Evolutionary conservation across 1,140 invertebrate species (phyloP).

Genomic region (Formica exsecta): DNA sequence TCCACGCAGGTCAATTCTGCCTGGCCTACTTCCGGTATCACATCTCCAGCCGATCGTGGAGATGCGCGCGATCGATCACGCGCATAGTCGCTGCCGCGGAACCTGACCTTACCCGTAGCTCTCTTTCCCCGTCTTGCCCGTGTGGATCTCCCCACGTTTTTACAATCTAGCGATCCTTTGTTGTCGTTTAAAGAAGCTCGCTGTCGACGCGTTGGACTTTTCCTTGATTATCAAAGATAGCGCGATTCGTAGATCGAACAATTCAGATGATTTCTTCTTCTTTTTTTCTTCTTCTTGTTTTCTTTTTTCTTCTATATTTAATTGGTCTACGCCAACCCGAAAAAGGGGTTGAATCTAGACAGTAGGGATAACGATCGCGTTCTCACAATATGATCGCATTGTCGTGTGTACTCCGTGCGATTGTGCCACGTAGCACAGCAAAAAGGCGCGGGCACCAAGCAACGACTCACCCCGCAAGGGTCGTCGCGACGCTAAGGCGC

Average conservation of each 20-base stretch:
- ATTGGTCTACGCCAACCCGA: too few relatives aligned
- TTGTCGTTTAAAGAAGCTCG: slow-evolving; percentile 1
- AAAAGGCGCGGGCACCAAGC: slow-evolving; percentile 63
- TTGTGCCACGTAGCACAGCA: slow-evolving; percentile 45
- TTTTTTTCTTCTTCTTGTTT: too few relatives aligned
- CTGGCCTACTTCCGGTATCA: slow-evolving; percentile 75
- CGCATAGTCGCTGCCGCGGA: slow-evolving; percentile 65
- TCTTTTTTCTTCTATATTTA: too few relatives aligned
- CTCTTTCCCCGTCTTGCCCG: neutral
- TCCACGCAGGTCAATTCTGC: slow-evolving; percentile 72
- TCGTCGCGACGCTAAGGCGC: slow-evolving; percentile 67
- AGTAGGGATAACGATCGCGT: neutral
- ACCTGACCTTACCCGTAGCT: slow-evolving; percentile 34
- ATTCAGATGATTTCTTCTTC: neutral
- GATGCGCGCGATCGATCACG: slow-evolving; percentile 72
- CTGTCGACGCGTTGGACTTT: neutral
- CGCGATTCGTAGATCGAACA: slow-evolving; percentile 13
- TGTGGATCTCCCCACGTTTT: slow-evolving; percentile 15
- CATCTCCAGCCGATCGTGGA: slow-evolving; percentile 70
- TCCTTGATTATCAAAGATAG: neutral
- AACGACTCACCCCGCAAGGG: slow-evolving; percentile 65
- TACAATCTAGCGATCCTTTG: neutral
- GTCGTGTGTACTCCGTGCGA: slow-evolving; percentile 36
- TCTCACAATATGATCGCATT: slow-evolving; percentile 4
- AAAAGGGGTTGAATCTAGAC: too few relatives aligned